phyloP scores from a whole-genome alignment of 2,797 vertebrate genomes.

The Poeciliopsis turneri region DNA sequence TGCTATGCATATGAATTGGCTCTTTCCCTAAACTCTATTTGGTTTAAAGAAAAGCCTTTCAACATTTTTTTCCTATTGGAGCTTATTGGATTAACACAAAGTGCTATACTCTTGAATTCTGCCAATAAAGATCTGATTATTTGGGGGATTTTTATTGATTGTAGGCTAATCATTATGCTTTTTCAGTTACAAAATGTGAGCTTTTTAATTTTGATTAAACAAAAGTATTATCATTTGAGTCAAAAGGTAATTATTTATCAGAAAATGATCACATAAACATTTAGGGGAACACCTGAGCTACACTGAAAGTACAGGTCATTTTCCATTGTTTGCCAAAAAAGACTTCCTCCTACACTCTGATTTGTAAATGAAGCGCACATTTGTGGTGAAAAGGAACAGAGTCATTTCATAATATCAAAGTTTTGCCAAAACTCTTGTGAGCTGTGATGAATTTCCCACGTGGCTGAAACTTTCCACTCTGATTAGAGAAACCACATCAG shows the following conservation, averaged over 20 bases:
- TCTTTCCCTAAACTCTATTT: constrained; percentile 17
- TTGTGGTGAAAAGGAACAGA: not conserved
- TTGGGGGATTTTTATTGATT: not conserved
- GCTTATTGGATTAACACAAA: not conserved
- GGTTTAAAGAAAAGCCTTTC: constrained; percentile 9
- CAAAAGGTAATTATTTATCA: not conserved
- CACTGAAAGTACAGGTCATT: not conserved
- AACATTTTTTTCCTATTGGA: not conserved
- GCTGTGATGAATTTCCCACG: constrained; percentile 22
- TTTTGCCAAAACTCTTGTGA: not conserved
- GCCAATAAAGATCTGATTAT: too few species aligned
- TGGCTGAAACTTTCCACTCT: constrained; percentile 15
- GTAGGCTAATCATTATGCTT: not conserved
- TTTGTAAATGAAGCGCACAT: not conserved
- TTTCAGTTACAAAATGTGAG: not conserved
- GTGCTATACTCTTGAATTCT: not conserved
- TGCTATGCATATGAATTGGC: constrained; percentile 39
- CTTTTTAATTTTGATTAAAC: not conserved
- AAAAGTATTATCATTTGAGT: not conserved
- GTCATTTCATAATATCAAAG: not conserved
- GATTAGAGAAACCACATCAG: not conserved
- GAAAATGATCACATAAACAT: not conserved
- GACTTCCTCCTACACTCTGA: not conserved
- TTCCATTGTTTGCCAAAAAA: not conserved
- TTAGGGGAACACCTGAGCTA: not conserved